Base-by-base conservation (phyloP, 2,113 vertebrate genomes). In the Corythaeola cristata region DNA sequence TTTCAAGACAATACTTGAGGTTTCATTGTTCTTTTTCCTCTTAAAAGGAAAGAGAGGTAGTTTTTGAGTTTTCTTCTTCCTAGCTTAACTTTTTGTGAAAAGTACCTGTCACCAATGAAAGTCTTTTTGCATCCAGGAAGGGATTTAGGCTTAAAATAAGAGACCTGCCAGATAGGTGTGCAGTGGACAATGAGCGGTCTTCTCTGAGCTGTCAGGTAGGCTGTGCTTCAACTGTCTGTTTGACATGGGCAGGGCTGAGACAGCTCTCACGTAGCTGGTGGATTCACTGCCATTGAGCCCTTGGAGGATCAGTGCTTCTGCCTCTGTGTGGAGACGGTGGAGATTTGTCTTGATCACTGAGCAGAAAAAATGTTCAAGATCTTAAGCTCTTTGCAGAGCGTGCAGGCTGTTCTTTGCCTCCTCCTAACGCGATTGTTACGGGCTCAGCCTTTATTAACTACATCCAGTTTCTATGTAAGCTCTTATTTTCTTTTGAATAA, bases 341-440 rank as follows among this genome's bases (percentile, higher is more conserved):
- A 62, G 67, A 78, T 91, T 91, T 91, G 32, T 83, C 66, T 82
- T 91, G 69, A 73, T 93, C 89, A 21, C 33, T 5, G 74, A 85
- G 50, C 81, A 62, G 88, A 89, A 96, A 85, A 96, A 85, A 79
- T 33, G 41, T 75, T 89, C 6, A 30, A 45, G 72, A 76, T 93
- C 33, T 67, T 75, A 87, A 92, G 85, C 84, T 78, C n/a, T 47
- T 75, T 93, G 87, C 66, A 53, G 56, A 71, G 53, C 28, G 35
- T 94, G 87, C 89, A 73, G 56, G 14, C 89, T 85, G 68, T 79
- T 84, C 67, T 90, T 67, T 86, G 27, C 89, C 16, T 92, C 37
- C 63, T 93, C 27, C 33, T 72, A 75, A 91, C 58, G 6, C 1
- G 24, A 78, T 82, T 91, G 69, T 81, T 93, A 71, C 4, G 9